Percentiles rank a stretch among this genome's conserved stretches.
Conservation (phyloP, 2,113 vertebrate genomes). For the Corythaixoides concolor region DNA sequence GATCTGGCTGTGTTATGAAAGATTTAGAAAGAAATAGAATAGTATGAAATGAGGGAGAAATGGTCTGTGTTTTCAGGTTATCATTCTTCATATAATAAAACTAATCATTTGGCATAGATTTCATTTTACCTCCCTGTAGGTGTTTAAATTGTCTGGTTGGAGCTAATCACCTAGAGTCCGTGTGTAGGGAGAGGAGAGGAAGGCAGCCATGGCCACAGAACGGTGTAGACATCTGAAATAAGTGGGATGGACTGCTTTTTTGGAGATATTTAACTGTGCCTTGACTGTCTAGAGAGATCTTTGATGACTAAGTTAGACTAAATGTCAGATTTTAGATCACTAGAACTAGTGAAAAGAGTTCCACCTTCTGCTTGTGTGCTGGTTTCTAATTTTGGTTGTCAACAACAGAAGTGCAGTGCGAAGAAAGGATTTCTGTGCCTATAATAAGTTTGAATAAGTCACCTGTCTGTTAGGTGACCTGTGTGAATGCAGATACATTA, state of each 20-base stretch:
- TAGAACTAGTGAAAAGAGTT: background rate
- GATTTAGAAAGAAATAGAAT: background rate
- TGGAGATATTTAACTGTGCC: background rate
- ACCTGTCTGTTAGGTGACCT: background rate
- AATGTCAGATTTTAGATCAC: background rate
- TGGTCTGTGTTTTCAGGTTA: background rate
- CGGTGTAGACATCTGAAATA: rapidly evolving
- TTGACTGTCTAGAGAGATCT: background rate
- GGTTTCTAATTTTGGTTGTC: background rate
- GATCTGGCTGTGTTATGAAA: background rate
- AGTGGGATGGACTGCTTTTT: background rate
- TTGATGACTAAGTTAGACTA: background rate
- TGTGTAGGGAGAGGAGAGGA: background rate
- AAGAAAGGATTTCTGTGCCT: background rate
- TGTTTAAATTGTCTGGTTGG: background rate
- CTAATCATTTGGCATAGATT: background rate
- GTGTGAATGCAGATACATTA: background rate
- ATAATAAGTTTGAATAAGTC: background rate
- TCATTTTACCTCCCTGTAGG: background rate
- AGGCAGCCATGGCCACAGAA: background rate
- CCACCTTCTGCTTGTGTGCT: background rate
- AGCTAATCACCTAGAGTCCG: background rate
- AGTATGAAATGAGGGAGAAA: background rate
- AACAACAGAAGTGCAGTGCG: background rate
- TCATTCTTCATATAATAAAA: background rate